Conservation (phyloP, 2,888 invertebrate species). For the Meghimatium bilineatum region DNA sequence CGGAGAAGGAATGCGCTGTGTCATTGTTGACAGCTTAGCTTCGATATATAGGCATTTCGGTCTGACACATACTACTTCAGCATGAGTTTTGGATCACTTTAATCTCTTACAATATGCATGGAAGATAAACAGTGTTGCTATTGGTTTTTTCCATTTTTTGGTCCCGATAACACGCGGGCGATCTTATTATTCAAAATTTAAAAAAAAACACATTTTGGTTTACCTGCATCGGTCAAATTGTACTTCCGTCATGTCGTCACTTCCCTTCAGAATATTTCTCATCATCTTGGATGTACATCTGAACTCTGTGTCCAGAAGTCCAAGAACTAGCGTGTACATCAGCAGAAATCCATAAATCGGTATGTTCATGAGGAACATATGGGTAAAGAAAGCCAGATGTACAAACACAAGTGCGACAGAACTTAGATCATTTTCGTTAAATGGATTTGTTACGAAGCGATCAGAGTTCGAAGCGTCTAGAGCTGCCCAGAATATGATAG, state of each 20-base stretch:
- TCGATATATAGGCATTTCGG: no score
- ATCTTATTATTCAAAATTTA: background rate
- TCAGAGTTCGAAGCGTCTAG: background rate
- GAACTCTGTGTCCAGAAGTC: background rate
- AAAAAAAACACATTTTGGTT: background rate
- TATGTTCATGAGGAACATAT: conserved; percentile 2
- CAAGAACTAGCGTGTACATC: background rate
- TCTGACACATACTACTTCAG: no score
- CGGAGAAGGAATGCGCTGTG: no score
- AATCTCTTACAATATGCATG: no score
- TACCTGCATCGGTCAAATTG: conserved; percentile 8
- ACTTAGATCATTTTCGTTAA: background rate
- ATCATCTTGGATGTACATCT: background rate
- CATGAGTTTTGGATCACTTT: no score
- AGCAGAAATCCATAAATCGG: background rate
- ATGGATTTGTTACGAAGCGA: conserved; percentile 1
- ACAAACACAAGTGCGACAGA: background rate
- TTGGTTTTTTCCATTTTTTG: no score
- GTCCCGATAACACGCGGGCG: no score
- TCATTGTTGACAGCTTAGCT: no score
- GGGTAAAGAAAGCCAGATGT: background rate
- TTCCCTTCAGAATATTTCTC: background rate
- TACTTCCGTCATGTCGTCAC: background rate
- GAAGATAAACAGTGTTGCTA: no score
- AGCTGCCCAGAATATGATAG: background rate